A percentile compares a stretch with the other conserved stretches of the same genome.
These are phyloP conservation scores for Pitangus sulphuratus DNA, from an alignment of 2,797 vertebrate species.

Conservation along the genomic window DNA sequence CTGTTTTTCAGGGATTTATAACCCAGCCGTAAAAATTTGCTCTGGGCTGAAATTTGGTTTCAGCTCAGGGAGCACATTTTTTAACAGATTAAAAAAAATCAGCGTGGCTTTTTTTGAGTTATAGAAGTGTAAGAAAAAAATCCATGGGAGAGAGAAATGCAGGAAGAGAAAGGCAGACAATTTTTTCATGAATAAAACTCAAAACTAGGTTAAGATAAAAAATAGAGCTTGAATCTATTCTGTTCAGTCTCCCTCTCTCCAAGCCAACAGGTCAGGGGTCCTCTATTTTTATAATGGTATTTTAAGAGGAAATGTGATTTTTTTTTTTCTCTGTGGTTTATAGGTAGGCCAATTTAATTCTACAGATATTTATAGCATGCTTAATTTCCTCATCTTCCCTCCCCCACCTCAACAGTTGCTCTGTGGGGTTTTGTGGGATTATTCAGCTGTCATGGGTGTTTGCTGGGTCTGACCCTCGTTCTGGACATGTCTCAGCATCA, in stretches of 20 bases:
- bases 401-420: not conserved
- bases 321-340: not conserved
- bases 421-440: not conserved
- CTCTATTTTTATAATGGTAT: slow-evolving; percentile 26
- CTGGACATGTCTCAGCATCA: not conserved
- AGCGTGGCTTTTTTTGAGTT: slow-evolving; percentile 35
- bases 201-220: slow-evolving; percentile 1
- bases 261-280: not conserved
- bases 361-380: not conserved
- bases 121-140: slow-evolving; percentile 32
- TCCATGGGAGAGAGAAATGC: not conserved
- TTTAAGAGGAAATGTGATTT: slow-evolving; percentile 23
- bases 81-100: slow-evolving; percentile 68
- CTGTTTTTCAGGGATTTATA: slow-evolving; percentile 79
- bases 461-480: not conserved
- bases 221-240: not conserved
- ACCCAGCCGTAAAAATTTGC: slow-evolving; percentile 78
- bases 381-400: not conserved
- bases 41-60: slow-evolving; percentile 79
- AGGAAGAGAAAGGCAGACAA: not conserved
- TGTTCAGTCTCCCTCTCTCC: not conserved
- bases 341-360: slow-evolving; percentile 17
- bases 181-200: slow-evolving; percentile 2
- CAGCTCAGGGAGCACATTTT: slow-evolving; percentile 74
- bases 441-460: not conserved